Percentiles rank a stretch among this genome's conserved stretches.
Conservation (phyloP, 1,140 invertebrate genomes). For the Zaprionus inermis region DNA sequence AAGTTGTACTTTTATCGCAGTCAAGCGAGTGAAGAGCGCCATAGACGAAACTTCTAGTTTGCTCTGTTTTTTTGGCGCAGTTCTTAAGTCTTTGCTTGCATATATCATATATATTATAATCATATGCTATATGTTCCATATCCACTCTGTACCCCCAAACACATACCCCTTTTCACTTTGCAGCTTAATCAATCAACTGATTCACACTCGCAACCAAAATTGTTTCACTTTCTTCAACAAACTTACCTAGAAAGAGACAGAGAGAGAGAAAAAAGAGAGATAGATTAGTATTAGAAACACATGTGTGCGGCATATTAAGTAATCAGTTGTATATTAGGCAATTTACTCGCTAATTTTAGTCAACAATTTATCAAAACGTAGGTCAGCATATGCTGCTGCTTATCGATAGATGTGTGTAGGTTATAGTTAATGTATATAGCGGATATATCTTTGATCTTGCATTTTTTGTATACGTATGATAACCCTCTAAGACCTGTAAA, state of each 20-base stretch:
- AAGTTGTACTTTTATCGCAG: too few relatives aligned
- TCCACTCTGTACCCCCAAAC: too few relatives aligned
- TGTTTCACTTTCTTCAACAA: background rate
- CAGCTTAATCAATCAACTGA: background rate
- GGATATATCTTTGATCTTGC: background rate
- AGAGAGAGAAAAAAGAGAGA: conserved; percentile 7
- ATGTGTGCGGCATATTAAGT: conserved; percentile 4
- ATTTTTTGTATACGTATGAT: too few relatives aligned
- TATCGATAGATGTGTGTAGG: background rate
- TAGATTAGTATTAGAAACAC: conserved; percentile 8
- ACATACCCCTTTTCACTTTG: background rate
- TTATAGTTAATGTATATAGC: conserved; percentile 1
- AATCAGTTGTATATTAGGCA: background rate
- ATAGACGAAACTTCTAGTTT: too few relatives aligned
- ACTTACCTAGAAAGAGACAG: conserved; percentile 62
- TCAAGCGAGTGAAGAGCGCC: too few relatives aligned
- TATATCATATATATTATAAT: too few relatives aligned
- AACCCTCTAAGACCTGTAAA: too few relatives aligned
- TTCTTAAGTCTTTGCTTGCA: too few relatives aligned
- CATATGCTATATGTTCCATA: background rate
- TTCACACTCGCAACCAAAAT: background rate
- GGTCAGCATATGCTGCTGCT: background rate
- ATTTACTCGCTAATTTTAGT: conserved; percentile 4
- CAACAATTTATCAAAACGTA: background rate
- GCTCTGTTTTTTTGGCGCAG: too few relatives aligned